Base-by-base conservation (phyloP, 2,113 vertebrate species). In the Gymnarchus niloticus region DNA sequence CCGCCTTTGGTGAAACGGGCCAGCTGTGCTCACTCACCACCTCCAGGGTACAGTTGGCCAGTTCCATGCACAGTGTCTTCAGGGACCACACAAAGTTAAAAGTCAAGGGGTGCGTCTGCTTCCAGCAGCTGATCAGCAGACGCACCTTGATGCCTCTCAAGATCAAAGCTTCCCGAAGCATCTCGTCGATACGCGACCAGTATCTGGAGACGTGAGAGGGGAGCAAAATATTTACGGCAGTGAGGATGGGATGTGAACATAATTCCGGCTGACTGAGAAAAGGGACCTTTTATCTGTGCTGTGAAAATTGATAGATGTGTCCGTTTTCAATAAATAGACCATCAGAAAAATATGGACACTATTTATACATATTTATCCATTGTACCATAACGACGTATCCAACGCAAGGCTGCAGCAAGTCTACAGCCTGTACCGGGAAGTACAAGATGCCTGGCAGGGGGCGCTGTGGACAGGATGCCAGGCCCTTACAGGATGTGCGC, bases 71-170 rank as follows among this genome's bases (percentile, higher is more conserved):
- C 90, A 99, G 95, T 87, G 95, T 97, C 94, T 96, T 96, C 90
- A 99, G 94, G 89, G 98, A 99, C 37, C 97, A 98, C 90, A 98
- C 90, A 51, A 98, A 99, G 93, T 97, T 99, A 90, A 97, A 96
- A 3, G 96, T 97, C 57, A 98, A 96, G 0, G 96, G 96, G 86
- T 97, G 93, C 0, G 96, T 98, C 85, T 97, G 93, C 91, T 96
- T 96, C 92, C 96, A 95, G 92, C 96, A 98, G 91, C 97, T 98
- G 88, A 98, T 95, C 73, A 99, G 94, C 89, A 99, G 94, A 83
- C 96, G 96, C 17, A 99, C 95, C 89, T 95, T 96, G 87, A 99
- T 95, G 19, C 93, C 95, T 87, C 95, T 94, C 90, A 98, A 92
- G 89, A 98, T 95, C 88, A 98, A 89, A 0, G 97, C 97, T 93